Percentiles rank a stretch among this genome's conserved stretches.
Conservation (phyloP, 2,113 vertebrate genomes). For the Tragulus kanchil region DNA sequence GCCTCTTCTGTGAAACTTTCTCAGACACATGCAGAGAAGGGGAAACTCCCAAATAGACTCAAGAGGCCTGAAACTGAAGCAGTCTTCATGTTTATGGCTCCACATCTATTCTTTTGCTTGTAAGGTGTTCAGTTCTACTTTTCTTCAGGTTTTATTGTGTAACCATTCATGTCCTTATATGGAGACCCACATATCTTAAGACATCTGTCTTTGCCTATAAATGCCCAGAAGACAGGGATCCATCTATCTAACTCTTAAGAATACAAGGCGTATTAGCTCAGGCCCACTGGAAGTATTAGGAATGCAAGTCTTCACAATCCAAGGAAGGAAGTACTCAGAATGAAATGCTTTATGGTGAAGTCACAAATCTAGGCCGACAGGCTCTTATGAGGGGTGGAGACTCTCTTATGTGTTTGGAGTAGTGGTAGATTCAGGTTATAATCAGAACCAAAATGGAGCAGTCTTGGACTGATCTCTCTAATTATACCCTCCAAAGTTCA, state of each 20-base stretch:
- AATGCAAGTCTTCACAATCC: neutral
- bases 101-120: conserved; percentile 12
- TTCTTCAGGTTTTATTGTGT: conserved; percentile 38
- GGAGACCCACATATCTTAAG: neutral
- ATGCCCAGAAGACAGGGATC: neutral
- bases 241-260: neutral
- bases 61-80: neutral
- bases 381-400: neutral
- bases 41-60: neutral
- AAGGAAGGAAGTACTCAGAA: neutral
- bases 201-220: neutral
- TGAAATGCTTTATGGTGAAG: neutral
- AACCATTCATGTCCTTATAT: conserved; percentile 38
- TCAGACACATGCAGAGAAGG: neutral
- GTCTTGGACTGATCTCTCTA: conserved; percentile 46
- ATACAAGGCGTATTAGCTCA: neutral
- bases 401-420: neutral
- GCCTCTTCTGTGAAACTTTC: neutral
- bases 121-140: conserved; percentile 30
- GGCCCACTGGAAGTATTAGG: neutral
- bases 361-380: neutral
- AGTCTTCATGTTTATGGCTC: conserved; percentile 3
- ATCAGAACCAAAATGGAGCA: conserved; percentile 46
- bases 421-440: neutral
- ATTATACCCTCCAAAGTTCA: conserved; percentile 51